Evolutionary conservation across 2,113 vertebrate species (phyloP).

Genomic region (Crotalus tigris): DNA sequence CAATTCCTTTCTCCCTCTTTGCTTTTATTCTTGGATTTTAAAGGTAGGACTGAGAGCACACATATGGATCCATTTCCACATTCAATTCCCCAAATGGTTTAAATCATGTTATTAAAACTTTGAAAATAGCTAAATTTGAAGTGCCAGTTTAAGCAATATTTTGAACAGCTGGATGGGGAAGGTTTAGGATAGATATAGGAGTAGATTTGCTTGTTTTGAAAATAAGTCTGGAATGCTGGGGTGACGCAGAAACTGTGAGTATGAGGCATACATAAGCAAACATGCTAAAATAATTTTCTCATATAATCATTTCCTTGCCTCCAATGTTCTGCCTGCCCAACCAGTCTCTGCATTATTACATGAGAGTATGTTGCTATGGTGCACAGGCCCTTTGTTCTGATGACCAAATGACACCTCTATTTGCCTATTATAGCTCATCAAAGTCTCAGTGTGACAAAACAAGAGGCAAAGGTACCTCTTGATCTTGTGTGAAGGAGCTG

Average conservation of each 20-base stretch:
- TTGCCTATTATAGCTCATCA: background rate
- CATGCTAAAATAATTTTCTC: background rate
- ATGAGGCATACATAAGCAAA: background rate
- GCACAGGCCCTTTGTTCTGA: background rate
- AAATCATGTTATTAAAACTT: background rate
- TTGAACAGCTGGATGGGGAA: background rate
- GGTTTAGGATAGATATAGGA: background rate
- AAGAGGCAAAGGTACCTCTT: background rate
- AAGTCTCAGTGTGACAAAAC: slow-evolving; percentile 1
- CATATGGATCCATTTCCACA: background rate
- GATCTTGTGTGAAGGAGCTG: slow-evolving; percentile 27
- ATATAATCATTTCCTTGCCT: background rate
- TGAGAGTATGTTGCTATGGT: background rate
- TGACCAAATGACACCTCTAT: slow-evolving; percentile 7
- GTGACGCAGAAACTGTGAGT: background rate
- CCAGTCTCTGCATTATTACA: fast-evolving
- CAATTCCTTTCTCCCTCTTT: background rate
- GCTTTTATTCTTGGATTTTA: background rate
- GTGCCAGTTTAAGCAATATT: background rate
- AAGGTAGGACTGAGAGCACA: background rate
- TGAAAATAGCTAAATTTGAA: background rate
- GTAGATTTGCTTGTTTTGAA: background rate
- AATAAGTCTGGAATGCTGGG: background rate
- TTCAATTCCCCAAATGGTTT: background rate
- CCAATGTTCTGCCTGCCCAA: background rate